Percentiles rank a stretch among this genome's conserved stretches.
Evolutionary conservation across 2,797 vertebrate genomes (phyloP).

Genomic region (Ctenochaetus hawaiiensis): DNA sequence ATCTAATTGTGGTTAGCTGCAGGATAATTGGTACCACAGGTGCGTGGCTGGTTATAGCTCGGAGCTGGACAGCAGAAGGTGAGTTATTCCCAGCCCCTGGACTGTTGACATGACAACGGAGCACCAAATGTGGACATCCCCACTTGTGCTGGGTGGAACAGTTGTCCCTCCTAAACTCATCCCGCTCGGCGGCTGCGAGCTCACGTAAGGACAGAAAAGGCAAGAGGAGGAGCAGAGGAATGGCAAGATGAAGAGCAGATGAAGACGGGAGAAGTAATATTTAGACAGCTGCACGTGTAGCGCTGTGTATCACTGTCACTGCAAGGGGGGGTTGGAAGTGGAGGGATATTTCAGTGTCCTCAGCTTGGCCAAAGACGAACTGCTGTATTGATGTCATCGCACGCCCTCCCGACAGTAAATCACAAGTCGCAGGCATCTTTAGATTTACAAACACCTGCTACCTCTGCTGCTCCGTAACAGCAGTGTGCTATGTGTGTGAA

Average conservation of each 20-base stretch:
- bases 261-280: conserved; percentile 80
- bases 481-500: conserved; percentile 37
- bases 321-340: conserved; percentile 8
- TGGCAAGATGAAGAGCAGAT: conserved; percentile 62
- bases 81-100: conserved; percentile 64
- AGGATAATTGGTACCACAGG: conserved; percentile 62
- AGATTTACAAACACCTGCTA: conserved; percentile 70
- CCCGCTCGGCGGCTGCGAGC: conserved; percentile 34
- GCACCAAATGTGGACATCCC: conserved; percentile 75
- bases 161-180: conserved; percentile 72
- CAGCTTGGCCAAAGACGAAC: conserved; percentile 64
- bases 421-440: conserved; percentile 61
- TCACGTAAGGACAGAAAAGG: conserved; percentile 62
- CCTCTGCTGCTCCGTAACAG: conserved; percentile 28
- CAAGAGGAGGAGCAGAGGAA: conserved; percentile 42
- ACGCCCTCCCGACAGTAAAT: conserved; percentile 66
- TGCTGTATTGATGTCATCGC: conserved; percentile 78
- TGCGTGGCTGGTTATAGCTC: conserved; percentile 57
- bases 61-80: conserved; percentile 46
- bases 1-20: conserved; percentile 53
- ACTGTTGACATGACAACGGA: conserved; percentile 60
- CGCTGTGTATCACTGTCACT: conserved; percentile 68
- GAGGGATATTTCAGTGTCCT: conserved; percentile 69
- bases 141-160: conserved; percentile 67
- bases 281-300: conserved; percentile 87